Percentiles rank a stretch among this genome's conserved stretches.
phyloP scores from a whole-genome alignment of 2,888 invertebrate genomes.

The Anthrax anthrax region DNA sequence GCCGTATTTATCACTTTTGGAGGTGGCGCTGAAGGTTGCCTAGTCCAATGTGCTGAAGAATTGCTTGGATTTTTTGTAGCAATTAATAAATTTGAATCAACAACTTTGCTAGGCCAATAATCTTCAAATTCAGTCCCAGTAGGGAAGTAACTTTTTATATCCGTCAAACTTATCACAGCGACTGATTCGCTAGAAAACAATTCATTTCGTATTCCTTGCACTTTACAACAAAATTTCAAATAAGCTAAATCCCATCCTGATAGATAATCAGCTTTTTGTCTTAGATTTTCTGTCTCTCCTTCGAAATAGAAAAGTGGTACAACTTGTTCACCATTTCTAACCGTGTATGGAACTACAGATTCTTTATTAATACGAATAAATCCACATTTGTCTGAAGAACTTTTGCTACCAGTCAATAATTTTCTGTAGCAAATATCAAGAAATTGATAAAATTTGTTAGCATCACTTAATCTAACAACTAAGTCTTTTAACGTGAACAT shows the following conservation, averaged over 20 bases:
- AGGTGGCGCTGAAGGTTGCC: slow-evolving; percentile 61
- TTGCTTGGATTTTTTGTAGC: slow-evolving; percentile 44
- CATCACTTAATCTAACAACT: slow-evolving; percentile 76
- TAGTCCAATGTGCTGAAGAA: slow-evolving; percentile 60
- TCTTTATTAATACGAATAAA: slow-evolving; percentile 86
- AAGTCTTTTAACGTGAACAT: slow-evolving; percentile 78
- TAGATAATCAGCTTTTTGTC: slow-evolving; percentile 70
- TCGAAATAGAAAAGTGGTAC: slow-evolving; percentile 79
- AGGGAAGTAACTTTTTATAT: slow-evolving; percentile 82
- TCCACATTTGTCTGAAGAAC: slow-evolving; percentile 66
- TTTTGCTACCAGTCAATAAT: slow-evolving; percentile 52
- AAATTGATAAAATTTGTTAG: slow-evolving; percentile 80
- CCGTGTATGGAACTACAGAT: slow-evolving; percentile 84
- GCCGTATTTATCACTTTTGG: slow-evolving; percentile 28
- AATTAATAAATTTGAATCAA: slow-evolving; percentile 65
- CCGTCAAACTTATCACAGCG: slow-evolving; percentile 76
- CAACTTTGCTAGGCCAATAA: slow-evolving; percentile 83
- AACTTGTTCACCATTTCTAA: slow-evolving; percentile 67
- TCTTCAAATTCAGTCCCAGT: slow-evolving; percentile 82
- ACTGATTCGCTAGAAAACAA: slow-evolving; percentile 82
- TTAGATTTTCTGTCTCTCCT: slow-evolving; percentile 83
- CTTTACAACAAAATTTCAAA: slow-evolving; percentile 87
- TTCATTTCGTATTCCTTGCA: slow-evolving; percentile 83
- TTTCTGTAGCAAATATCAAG: slow-evolving; percentile 80
- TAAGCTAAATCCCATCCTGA: slow-evolving; percentile 89